Percentiles rank a stretch among this genome's conserved stretches.
These are phyloP conservation scores for Diuraphis noxia DNA, from an alignment of 1,140 invertebrate species.

Conservation along the genomic window DNA sequence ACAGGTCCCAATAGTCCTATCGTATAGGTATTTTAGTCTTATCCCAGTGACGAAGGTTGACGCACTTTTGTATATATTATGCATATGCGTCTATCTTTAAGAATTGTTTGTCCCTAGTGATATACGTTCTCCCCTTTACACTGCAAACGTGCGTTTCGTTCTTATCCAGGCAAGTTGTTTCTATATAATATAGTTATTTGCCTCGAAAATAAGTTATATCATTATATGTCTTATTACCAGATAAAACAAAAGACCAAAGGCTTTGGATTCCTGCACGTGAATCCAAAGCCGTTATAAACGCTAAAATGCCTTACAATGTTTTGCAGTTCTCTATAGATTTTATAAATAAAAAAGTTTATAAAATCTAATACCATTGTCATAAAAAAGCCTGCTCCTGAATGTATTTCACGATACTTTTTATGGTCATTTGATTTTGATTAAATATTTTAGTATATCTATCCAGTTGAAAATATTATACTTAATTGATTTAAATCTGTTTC, in stretches of 20 bases:
- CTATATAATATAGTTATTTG: not conserved
- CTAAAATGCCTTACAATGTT: not conserved
- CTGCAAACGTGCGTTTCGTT: not conserved
- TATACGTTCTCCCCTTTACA: not conserved
- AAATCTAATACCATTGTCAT: not conserved
- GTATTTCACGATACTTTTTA: no score
- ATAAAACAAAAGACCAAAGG: not conserved
- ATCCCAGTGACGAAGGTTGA: not conserved
- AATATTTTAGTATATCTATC: no score
- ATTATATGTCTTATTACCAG: not conserved
- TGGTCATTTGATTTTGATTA: no score
- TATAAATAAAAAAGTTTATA: no score
- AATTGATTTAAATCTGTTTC: no score
- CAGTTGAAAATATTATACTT: no score
- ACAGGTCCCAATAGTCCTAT: not conserved
- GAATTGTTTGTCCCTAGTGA: slow-evolving; percentile 5
- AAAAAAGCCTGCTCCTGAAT: not conserved
- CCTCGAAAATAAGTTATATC: not conserved
- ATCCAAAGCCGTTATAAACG: not conserved
- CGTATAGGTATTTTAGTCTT: not conserved
- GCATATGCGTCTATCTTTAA: not conserved
- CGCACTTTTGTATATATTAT: not conserved
- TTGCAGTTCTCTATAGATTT: not conserved
- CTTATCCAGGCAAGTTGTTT: not conserved
- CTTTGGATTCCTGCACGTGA: not conserved